These are phyloP conservation scores for Phocides pigmalion DNA, from an alignment of 1,140 invertebrate species.

Conservation along the genomic window DNA sequence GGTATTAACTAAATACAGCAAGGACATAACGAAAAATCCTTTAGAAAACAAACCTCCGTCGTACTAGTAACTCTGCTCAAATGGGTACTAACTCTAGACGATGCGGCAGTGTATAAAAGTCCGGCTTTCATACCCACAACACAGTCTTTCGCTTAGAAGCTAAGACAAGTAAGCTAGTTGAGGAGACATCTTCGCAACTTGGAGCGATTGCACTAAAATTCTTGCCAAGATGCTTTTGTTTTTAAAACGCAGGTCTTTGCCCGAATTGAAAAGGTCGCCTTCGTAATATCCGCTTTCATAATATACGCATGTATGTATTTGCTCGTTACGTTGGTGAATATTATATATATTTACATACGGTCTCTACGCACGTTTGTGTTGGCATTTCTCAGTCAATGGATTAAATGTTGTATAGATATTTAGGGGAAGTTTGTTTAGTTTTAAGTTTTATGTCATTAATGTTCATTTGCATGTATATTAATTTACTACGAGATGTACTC, in stretches of 20 bases:
- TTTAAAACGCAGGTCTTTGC: background rate
- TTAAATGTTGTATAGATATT: too few species aligned
- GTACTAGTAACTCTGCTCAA: too few species aligned
- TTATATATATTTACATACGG: background rate
- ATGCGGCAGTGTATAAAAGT: background rate
- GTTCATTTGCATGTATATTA: too few species aligned
- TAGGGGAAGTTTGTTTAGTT: too few species aligned
- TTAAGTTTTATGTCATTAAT: too few species aligned
- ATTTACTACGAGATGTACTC: too few species aligned
- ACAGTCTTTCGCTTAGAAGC: slow-evolving; percentile 19
- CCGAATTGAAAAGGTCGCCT: slow-evolving; percentile 7
- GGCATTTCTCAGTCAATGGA: background rate
- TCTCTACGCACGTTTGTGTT: background rate
- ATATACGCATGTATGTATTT: background rate
- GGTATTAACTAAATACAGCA: too few species aligned
- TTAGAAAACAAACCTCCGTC: too few species aligned
- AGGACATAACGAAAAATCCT: too few species aligned
- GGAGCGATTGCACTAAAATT: slow-evolving; percentile 5
- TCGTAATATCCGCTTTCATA: background rate
- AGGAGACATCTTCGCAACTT: slow-evolving; percentile 14
- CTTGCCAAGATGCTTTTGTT: slow-evolving; percentile 11
- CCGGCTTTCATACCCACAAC: slow-evolving; percentile 9
- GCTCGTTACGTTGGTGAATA: background rate
- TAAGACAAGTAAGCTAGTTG: too few species aligned
- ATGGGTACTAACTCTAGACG: too few species aligned